Base-by-base conservation (phyloP, 2,888 invertebrate genomes). In the Lacanobia wlatinum region DNA sequence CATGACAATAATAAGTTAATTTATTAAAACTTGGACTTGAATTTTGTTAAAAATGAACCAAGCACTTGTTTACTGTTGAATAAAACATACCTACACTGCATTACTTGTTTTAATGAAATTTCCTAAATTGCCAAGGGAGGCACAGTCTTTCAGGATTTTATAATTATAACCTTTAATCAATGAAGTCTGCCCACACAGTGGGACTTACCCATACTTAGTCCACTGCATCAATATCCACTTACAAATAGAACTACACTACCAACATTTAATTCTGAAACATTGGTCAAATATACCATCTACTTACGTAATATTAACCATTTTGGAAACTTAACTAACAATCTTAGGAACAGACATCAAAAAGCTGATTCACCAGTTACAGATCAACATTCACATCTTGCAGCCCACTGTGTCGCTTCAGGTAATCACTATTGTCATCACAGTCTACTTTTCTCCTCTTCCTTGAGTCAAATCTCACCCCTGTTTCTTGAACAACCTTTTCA, bases 401-500 rank as follows among this genome's bases (percentile, higher is more conserved):
- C 75, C 87, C 89, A 89, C 87, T 92, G 67, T 93, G 94, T 85
- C 92, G 90, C 89, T 95, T 95, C 69, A 92, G 88, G 80, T 85
- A 87, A 80, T 95, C 94, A 88, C 86, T 83, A 75, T 87, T 87
- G 64, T 91, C 89, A 80, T 92, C 92, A 88, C 84, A 85, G 53
- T 92, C 90, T 16, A 91, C 89, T 69, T 93, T 93, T 89, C 94
- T 95, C 60, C 95, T 89, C 87, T 96, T 96, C 40, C 96, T 91
- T 5, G 89, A 92, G 77, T 95, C 94, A 90, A 95, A 95, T 63
- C 94, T 84, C 16, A 96, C 91, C 72, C 96, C 96, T 53, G 96
- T 94, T 70, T 93, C 95, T 73, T 94, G 92, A 28, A 96, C 95
- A 50, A 96, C 93, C 79, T 90, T 93, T 87, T 95, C 96, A 92